A percentile compares a stretch with the other conserved stretches of the same genome.
Evolutionary conservation across 2,797 vertebrate genomes (phyloP).

Genomic region (Chromobotia macracanthus): DNA sequence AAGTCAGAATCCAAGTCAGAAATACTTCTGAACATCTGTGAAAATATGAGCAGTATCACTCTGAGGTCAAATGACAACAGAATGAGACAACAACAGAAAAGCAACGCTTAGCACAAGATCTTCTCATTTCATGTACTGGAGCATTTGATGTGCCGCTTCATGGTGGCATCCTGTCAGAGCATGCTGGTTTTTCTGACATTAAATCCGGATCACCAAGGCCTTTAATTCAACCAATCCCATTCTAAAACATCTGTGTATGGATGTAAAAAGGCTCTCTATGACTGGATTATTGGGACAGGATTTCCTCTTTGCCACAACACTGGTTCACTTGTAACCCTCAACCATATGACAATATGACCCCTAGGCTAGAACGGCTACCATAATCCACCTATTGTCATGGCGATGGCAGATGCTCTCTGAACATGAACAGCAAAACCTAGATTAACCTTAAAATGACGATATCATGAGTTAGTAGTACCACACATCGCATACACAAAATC

Average conservation of each 20-base stretch:
- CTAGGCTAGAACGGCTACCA: slow-evolving; percentile 10
- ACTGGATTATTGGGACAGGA: slow-evolving; percentile 30
- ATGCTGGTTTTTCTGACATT: slow-evolving; percentile 8
- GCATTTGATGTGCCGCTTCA: neutral
- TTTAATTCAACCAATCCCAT: slow-evolving; percentile 27
- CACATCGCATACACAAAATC: neutral
- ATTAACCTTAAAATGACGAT: slow-evolving; percentile 44
- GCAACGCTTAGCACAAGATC: neutral
- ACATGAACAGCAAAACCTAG: slow-evolving; percentile 35
- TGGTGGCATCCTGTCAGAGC: neutral
- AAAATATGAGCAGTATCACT: neutral
- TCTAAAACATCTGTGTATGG: slow-evolving; percentile 40
- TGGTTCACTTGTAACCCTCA: slow-evolving; percentile 5
- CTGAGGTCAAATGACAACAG: neutral
- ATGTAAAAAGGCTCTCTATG: slow-evolving; percentile 16
- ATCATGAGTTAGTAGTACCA: neutral
- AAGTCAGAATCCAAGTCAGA: neutral
- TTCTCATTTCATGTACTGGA: neutral
- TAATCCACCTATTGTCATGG: slow-evolving; percentile 16
- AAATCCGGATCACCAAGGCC: neutral
- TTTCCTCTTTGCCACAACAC: slow-evolving; percentile 10
- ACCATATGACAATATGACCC: neutral
- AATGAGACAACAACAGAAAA: neutral
- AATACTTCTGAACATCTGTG: neutral
- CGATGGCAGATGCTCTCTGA: slow-evolving; percentile 17